phyloP scores from a whole-genome alignment of 2,797 vertebrate genomes.

The Glossophaga mutica region DNA sequence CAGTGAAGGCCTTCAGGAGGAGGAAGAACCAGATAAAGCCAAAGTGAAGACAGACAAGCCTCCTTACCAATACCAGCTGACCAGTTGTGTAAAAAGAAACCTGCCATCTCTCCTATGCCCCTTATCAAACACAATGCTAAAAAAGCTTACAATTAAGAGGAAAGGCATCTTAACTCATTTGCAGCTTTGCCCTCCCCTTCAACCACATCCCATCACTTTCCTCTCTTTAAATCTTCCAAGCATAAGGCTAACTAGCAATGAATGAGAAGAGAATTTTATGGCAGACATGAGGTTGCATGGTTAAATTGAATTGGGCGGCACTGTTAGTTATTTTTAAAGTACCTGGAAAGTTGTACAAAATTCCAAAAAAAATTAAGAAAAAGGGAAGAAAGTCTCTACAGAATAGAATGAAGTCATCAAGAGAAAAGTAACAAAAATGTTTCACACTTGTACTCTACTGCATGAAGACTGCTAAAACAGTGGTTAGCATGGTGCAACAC shows the following conservation, averaged over 20 bases:
- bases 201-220: not conserved
- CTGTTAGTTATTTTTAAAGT: not conserved
- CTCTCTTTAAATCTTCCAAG: not conserved
- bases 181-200: not conserved
- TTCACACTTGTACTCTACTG: not conserved
- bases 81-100: not conserved
- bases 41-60: not conserved
- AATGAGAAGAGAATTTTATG: not conserved
- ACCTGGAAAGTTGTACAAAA: not conserved
- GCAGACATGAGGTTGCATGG: not conserved
- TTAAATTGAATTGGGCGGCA: not conserved
- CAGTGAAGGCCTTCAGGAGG: not conserved
- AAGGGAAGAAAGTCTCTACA: not conserved
- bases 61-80: not conserved
- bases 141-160: not conserved
- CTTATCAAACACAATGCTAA: not conserved
- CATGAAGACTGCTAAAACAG: not conserved
- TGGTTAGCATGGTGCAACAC: not conserved
- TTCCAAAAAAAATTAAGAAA: not conserved
- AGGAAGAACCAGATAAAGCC: not conserved
- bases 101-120: not conserved
- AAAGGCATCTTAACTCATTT: not conserved
- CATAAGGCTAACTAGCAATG: not conserved
- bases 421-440: not conserved
- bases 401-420: not conserved